Base-by-base conservation (phyloP, 2,888 invertebrate species). In the Lasioglossum pauxillum region DNA sequence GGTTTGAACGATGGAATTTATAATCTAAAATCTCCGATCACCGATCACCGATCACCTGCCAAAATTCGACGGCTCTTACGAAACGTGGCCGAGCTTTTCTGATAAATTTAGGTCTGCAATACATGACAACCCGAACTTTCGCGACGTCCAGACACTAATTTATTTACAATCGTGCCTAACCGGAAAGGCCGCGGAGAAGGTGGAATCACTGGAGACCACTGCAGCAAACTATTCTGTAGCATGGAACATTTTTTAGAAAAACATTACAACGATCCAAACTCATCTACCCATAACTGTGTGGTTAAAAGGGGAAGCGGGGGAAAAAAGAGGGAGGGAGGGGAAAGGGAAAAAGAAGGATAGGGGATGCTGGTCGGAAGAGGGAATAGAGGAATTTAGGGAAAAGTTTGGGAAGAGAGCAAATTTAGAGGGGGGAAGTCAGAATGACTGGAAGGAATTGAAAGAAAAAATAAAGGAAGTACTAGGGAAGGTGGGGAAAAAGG, bases 191-290 rank as follows among this genome's bases (percentile, higher is more conserved):
- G 49, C 38, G 0, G 78, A 82, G 44, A 27, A 74, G 10, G 12
- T 82, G 0, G 74, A 82, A 19, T 78, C 78, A 0, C 16, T 78
- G 8, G 78, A 69, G 5, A 74, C 53, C 0, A 78, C 82, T 2
- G 41, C 67, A 5, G 78, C 67, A 0, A 82, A 82, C 19, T 82
- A 82, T 67, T 0, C 5, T 12, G 78, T 67, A n/a, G 82, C 78
- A 0, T 82, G 82, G 78, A 27, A 75, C 0, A 75, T 80, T 0
- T 80, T 0, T 5, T 80, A 0, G 23, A 75, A 19, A 19, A n/a
- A 4, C 27, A 53, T 0, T 80, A 67, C 7, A 12, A 80, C 38
- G 74, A 67, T 41, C 67, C 79, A 0, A 5, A 5, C 0, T n/a
- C n/a, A n/a, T n/a, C n/a, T n/a, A n/a, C n/a, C n/a, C n/a, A n/a